These are phyloP conservation scores for Amphiprion clarkii DNA, from an alignment of 2,797 vertebrate genomes.

Conservation along the genomic window DNA sequence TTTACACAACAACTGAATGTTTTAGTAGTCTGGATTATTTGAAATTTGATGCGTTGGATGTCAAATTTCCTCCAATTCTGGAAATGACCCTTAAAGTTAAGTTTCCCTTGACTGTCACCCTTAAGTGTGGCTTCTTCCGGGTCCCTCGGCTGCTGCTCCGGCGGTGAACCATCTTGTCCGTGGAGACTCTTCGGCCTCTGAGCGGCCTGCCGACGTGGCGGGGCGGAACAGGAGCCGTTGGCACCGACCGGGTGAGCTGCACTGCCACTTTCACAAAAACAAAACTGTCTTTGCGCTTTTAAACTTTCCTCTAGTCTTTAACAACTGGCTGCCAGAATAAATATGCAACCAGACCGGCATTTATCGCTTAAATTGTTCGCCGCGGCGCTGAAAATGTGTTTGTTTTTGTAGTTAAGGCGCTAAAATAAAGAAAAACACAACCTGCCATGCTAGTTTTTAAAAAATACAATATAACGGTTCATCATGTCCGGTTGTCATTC, in stretches of 20 bases:
- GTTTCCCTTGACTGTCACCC: no score
- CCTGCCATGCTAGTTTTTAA: constrained; percentile 28
- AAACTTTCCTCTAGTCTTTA: neutral
- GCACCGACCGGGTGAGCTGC: constrained; percentile 81
- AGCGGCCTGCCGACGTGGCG: constrained; percentile 87
- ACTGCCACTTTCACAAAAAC: constrained; percentile 64
- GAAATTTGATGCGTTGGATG: no score
- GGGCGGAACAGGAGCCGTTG: constrained; percentile 80
- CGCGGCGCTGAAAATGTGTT: neutral
- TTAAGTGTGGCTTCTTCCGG: no score
- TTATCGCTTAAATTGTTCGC: neutral
- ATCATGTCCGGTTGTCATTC: constrained; percentile 24
- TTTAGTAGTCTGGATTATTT: no score
- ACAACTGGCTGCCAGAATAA: neutral
- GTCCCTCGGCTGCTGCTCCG: no score
- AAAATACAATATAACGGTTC: constrained; percentile 19
- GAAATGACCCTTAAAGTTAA: no score
- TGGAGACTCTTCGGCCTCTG: constrained; percentile 51
- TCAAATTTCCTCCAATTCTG: no score
- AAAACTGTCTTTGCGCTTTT: constrained; percentile 42
- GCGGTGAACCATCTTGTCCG: constrained; percentile 53
- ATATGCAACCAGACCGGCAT: neutral
- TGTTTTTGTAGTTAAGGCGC: neutral
- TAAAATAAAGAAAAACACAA: neutral
- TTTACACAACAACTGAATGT: no score